Percentiles rank a stretch among this genome's conserved stretches.
Evolutionary conservation across 1,140 invertebrate species (phyloP).

Genomic region (Heliconius congener): DNA sequence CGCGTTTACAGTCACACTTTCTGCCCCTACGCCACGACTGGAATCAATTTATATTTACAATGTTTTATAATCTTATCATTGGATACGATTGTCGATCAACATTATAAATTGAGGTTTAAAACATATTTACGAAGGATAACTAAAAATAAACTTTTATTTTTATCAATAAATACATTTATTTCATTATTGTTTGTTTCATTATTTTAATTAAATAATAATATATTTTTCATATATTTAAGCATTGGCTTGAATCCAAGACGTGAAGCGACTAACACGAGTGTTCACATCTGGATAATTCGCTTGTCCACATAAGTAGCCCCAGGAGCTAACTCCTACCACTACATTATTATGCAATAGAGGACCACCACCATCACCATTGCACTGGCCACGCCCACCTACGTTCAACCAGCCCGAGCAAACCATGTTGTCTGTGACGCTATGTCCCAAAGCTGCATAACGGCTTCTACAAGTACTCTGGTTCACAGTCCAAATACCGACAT

Average conservation of each 20-base stretch:
- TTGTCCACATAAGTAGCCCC: slow-evolving; percentile 80
- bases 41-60: too few species aligned
- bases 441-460: slow-evolving; percentile 41
- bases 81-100: too few species aligned
- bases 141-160: not conserved
- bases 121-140: not conserved
- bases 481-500: slow-evolving; percentile 54
- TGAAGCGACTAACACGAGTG: slow-evolving; percentile 68
- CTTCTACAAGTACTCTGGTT: slow-evolving; percentile 49
- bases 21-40: too few species aligned
- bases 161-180: not conserved
- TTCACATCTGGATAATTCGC: slow-evolving; percentile 80
- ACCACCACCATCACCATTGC: slow-evolving; percentile 83
- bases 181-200: not conserved
- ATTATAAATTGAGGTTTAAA: not conserved
- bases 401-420: slow-evolving; percentile 60
- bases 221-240: slow-evolving; percentile 14
- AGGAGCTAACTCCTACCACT: slow-evolving; percentile 82
- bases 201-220: not conserved
- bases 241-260: slow-evolving; percentile 57
- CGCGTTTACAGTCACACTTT: too few species aligned
- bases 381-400: slow-evolving; percentile 58
- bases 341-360: slow-evolving; percentile 82
- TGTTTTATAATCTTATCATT: too few species aligned
- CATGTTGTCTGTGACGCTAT: slow-evolving; percentile 56